Conservation (phyloP, 2,113 vertebrate genomes). For the Myrmecophaga tridactyla region DNA sequence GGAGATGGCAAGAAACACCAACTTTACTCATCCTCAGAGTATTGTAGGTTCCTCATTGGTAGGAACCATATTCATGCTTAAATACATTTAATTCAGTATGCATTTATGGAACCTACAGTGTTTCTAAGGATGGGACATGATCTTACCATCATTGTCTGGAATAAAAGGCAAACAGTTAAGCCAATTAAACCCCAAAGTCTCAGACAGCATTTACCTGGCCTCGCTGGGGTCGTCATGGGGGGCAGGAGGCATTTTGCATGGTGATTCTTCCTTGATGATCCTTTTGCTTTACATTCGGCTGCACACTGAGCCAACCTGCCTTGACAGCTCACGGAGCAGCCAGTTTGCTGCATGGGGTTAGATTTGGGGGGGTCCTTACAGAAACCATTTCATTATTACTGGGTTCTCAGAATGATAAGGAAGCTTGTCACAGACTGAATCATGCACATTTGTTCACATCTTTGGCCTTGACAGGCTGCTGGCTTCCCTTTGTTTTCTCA, state of each 20-base stretch:
- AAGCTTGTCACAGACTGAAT: not conserved
- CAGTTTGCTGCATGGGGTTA: too few relatives aligned
- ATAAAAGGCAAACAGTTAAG: not conserved
- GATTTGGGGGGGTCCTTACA: accelerated
- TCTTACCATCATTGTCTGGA: not conserved
- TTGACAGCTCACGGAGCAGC: not conserved
- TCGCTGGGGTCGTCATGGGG: too few relatives aligned
- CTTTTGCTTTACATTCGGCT: not conserved
- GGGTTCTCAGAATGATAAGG: not conserved
- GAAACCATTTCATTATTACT: not conserved
- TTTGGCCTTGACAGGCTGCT: conserved; percentile 25
- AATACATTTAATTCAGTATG: not conserved
- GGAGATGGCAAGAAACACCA: not conserved
- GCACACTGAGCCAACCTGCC: not conserved
- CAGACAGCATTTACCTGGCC: not conserved
- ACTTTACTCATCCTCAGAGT: accelerated
- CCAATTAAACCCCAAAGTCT: not conserved
- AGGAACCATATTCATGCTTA: not conserved
- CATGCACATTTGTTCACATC: accelerated
- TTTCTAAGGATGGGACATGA: not conserved
- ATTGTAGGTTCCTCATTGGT: accelerated
- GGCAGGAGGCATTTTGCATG: not conserved
- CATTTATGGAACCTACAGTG: not conserved
- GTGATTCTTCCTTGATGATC: not conserved
- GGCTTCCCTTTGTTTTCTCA: conserved; percentile 56